A percentile compares a stretch with the other conserved stretches of the same genome.
Conservation (phyloP, 1,140 invertebrate genomes). For the Nebria ingens region DNA sequence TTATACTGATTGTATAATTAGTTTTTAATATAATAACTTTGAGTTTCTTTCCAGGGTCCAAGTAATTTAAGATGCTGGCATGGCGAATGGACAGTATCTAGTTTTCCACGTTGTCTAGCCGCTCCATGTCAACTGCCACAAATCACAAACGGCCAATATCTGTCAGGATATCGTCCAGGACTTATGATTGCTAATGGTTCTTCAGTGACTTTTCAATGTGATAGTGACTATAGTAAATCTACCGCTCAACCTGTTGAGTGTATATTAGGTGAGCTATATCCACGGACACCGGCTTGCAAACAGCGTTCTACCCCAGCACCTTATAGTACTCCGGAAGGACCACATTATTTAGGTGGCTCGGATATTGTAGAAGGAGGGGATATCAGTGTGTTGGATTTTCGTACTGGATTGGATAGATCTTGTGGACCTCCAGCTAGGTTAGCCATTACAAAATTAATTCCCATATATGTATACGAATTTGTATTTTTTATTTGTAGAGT, state of each 20-base stretch:
- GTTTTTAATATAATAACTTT: background rate
- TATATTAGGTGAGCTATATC: conserved; percentile 53
- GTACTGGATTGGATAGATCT: conserved; percentile 36
- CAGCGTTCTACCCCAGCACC: conserved; percentile 15
- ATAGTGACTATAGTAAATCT: conserved; percentile 45
- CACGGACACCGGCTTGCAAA: conserved; percentile 44
- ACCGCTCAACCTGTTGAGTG: conserved; percentile 46
- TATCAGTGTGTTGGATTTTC: conserved; percentile 46
- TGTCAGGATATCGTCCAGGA: conserved; percentile 62
- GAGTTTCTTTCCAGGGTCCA: conserved; percentile 41
- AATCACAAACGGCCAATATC: conserved; percentile 60
- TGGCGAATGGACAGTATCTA: conserved; percentile 64
- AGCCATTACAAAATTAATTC: conserved; percentile 16
- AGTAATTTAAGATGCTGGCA: conserved; percentile 62
- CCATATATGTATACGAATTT: background rate
- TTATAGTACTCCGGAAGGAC: conserved; percentile 18
- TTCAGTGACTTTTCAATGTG: conserved; percentile 54
- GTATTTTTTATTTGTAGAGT: conserved; percentile 37
- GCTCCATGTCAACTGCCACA: conserved; percentile 64
- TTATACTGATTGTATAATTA: background rate
- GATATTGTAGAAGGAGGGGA: conserved; percentile 56
- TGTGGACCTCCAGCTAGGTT: conserved; percentile 56
- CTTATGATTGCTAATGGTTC: conserved; percentile 69
- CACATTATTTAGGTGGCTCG: conserved; percentile 46
- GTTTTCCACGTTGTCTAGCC: conserved; percentile 59